Percentiles rank a stretch among this genome's conserved stretches.
Evolutionary conservation across 2,888 invertebrate species (phyloP).

Genomic region (Cephus nigrinus): DNA sequence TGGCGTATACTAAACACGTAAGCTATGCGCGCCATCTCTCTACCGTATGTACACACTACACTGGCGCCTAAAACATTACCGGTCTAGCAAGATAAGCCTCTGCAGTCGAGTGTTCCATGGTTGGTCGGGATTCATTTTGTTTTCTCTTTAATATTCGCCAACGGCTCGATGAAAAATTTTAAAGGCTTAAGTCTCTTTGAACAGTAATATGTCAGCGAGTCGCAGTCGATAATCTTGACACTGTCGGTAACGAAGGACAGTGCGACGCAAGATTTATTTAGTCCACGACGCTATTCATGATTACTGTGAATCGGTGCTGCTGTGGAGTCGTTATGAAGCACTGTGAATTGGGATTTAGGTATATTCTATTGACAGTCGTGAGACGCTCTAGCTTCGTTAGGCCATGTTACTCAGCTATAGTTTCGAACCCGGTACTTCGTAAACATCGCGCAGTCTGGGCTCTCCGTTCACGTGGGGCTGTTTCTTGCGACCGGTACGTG

Average conservation of each 20-base stretch:
- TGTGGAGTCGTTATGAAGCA: too few relatives aligned
- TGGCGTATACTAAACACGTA: not conserved
- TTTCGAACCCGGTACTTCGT: not conserved
- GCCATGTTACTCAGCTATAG: not conserved
- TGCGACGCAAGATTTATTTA: not conserved
- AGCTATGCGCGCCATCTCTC: not conserved
- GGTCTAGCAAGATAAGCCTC: not conserved
- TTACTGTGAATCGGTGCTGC: not conserved
- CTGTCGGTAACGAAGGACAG: not conserved
- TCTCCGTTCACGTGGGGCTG: not conserved
- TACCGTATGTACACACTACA: not conserved
- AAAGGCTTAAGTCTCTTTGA: not conserved
- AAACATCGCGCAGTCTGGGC: not conserved
- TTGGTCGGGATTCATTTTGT: not conserved
- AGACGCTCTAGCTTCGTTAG: not conserved
- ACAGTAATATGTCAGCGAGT: not conserved
- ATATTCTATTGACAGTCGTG: not conserved
- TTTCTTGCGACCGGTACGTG: conserved; percentile 23
- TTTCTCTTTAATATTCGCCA: not conserved
- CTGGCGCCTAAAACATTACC: not conserved
- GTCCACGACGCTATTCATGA: not conserved
- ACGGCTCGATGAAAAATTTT: not conserved
- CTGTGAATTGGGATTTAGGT: too few relatives aligned
- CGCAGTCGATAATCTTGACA: not conserved
- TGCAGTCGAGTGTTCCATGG: not conserved